Percentiles rank a stretch among this genome's conserved stretches.
phyloP scores from a whole-genome alignment of 2,888 invertebrate species.

The Chrysolina americana region DNA sequence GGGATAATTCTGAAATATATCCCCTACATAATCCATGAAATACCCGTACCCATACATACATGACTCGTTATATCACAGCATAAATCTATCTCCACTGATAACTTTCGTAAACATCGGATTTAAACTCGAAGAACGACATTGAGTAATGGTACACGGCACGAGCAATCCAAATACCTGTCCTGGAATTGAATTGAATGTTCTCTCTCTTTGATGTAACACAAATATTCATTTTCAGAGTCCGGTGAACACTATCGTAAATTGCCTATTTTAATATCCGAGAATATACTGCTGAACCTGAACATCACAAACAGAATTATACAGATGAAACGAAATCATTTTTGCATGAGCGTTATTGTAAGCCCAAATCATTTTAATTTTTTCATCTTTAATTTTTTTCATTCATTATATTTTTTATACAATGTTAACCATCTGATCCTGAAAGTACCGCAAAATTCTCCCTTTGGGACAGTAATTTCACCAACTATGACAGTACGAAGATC shows the following conservation, averaged over 20 bases:
- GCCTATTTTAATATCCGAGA: neutral
- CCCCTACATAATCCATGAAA: neutral
- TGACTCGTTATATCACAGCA: slow-evolving; percentile 39
- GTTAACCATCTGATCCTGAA: no score
- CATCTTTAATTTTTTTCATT: no score
- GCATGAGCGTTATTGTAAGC: no score
- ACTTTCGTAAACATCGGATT: slow-evolving; percentile 40
- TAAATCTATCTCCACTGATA: slow-evolving; percentile 43
- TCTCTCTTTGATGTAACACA: neutral
- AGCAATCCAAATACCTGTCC: slow-evolving; percentile 15
- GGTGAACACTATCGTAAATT: neutral
- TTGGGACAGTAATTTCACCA: no score
- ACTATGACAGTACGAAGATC: no score
- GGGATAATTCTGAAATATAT: slow-evolving; percentile 36
- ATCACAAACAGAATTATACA: no score
- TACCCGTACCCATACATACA: slow-evolving; percentile 25
- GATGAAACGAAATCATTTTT: no score
- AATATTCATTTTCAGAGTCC: neutral
- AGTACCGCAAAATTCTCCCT: no score
- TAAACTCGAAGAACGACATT: slow-evolving; percentile 32
- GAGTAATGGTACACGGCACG: slow-evolving; percentile 32
- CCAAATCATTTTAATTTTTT: no score
- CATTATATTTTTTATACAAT: no score
- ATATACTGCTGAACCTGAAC: neutral
- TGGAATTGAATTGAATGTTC: slow-evolving; percentile 14